Evolutionary conservation across 1,140 invertebrate genomes (phyloP).

Genomic region (Drosophila asahinai): DNA sequence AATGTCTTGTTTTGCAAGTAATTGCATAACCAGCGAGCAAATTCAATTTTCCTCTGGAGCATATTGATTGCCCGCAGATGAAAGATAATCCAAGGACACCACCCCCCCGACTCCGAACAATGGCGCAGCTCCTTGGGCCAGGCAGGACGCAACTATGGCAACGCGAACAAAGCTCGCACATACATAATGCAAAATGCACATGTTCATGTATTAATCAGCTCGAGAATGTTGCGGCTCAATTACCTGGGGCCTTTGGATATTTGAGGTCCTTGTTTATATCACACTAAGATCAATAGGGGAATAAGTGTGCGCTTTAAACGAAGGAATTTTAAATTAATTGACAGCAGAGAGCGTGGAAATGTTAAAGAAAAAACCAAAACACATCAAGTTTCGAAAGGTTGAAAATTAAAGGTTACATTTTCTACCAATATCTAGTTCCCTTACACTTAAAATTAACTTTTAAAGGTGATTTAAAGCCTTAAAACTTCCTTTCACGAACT

Average conservation of each 20-base stretch:
- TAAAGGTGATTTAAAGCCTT: neutral
- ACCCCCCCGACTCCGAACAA: constrained; percentile 24
- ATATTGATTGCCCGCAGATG: constrained; percentile 40
- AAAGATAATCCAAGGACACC: constrained; percentile 47
- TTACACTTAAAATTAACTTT: neutral
- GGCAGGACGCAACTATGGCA: constrained; percentile 6
- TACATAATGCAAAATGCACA: constrained; percentile 32
- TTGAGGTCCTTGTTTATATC: constrained; percentile 17
- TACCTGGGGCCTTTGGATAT: constrained; percentile 56
- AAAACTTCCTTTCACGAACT: neutral
- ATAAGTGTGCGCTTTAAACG: neutral
- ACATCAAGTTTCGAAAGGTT: too few relatives aligned
- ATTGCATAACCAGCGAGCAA: constrained; percentile 16
- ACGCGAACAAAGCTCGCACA: constrained; percentile 41
- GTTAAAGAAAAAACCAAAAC: neutral
- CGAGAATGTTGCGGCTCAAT: constrained; percentile 67
- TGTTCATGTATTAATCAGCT: constrained; percentile 65
- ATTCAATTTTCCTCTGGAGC: constrained; percentile 19
- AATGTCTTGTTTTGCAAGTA: constrained; percentile 11
- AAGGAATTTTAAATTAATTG: neutral
- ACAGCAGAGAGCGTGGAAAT: neutral
- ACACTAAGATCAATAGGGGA: constrained; percentile 5
- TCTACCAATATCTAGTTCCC: neutral
- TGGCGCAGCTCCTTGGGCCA: constrained; percentile 1
- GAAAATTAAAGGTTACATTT: too few relatives aligned